Evolutionary conservation across 1,140 invertebrate species (phyloP).

Genomic region (Leptonema lineaticorne): DNA sequence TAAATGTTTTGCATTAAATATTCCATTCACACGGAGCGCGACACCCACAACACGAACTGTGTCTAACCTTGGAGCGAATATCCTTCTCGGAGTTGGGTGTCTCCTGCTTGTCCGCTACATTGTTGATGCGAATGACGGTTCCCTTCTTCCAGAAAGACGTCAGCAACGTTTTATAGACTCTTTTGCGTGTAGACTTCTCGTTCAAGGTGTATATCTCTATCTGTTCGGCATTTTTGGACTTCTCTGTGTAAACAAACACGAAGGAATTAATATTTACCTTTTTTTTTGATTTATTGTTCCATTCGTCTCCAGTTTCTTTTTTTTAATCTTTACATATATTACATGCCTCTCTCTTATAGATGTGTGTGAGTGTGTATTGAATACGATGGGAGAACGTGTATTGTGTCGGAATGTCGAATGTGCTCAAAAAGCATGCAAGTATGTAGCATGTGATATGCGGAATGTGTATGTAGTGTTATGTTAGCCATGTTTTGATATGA

Average conservation of each 20-base stretch:
- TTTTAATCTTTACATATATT: slow-evolving; percentile 17
- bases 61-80: slow-evolving; percentile 63
- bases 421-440: too few species aligned
- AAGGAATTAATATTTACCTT: slow-evolving; percentile 40
- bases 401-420: slow-evolving; percentile 4
- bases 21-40: background rate
- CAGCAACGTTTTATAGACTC: slow-evolving; percentile 60
- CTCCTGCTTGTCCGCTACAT: slow-evolving; percentile 67
- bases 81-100: slow-evolving; percentile 63
- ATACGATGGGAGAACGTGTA: background rate
- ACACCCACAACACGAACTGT: slow-evolving; percentile 8
- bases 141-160: slow-evolving; percentile 66
- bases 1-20: too few species aligned
- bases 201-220: slow-evolving; percentile 65
- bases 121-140: slow-evolving; percentile 67
- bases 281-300: slow-evolving; percentile 28
- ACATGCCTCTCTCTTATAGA: slow-evolving; percentile 20
- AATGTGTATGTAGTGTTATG: too few species aligned
- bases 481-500: too few species aligned
- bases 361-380: background rate
- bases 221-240: slow-evolving; percentile 68
- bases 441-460: too few species aligned
- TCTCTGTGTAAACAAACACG: slow-evolving; percentile 56
- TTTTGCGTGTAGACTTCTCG: slow-evolving; percentile 62
- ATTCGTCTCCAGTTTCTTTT: slow-evolving; percentile 27